Conservation (phyloP, 2,888 invertebrate genomes). For the Drosophila phalerata region DNA sequence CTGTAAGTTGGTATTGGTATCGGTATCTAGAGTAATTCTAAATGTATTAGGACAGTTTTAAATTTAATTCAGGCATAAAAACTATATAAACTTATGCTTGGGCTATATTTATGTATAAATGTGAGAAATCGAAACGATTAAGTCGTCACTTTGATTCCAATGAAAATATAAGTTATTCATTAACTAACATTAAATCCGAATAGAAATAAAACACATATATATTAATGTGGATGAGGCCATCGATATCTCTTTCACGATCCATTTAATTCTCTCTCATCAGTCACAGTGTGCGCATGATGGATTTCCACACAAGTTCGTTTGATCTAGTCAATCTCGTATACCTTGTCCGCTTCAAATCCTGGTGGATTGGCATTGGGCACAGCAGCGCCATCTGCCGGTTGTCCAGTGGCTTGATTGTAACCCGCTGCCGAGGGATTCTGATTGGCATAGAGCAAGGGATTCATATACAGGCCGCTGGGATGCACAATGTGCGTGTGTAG, state of each 20-base stretch:
- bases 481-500: conserved; percentile 82
- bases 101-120: conserved; percentile 49
- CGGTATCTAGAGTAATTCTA: conserved; percentile 66
- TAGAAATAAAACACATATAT: conserved; percentile 32
- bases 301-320: neutral
- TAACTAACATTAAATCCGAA: conserved; percentile 48
- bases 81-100: conserved; percentile 54
- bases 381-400: conserved; percentile 31
- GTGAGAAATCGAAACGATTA: conserved; percentile 39
- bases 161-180: conserved; percentile 32
- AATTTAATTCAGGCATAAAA: conserved; percentile 58
- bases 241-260: neutral
- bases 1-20: conserved; percentile 29
- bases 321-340: conserved; percentile 82
- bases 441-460: conserved; percentile 84
- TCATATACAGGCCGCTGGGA: conserved; percentile 84
- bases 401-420: conserved; percentile 71
- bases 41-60: conserved; percentile 67
- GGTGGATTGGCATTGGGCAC: conserved; percentile 27
- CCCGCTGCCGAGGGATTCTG: conserved; percentile 82
- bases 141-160: conserved; percentile 27
- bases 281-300: conserved; percentile 28
- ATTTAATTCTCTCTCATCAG: conserved; percentile 23
- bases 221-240: conserved; percentile 29
- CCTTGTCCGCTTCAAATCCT: conserved; percentile 81